phyloP scores from a whole-genome alignment of 1,140 invertebrate species.

The Drosophila kepulauana region DNA sequence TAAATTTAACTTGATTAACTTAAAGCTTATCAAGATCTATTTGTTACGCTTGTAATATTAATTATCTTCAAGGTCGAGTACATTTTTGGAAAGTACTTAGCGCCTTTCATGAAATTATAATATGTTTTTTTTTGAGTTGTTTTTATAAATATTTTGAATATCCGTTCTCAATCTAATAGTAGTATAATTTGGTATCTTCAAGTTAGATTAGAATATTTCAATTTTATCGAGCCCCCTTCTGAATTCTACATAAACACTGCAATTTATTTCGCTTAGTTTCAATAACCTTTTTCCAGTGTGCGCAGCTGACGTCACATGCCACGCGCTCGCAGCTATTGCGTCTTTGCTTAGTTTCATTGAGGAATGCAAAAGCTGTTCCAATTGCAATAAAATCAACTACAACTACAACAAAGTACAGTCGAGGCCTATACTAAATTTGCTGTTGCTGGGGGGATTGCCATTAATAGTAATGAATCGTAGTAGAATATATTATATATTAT shows the following conservation, averaged over 20 bases:
- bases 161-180: too few species aligned
- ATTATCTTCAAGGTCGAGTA: too few species aligned
- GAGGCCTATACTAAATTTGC: not conserved
- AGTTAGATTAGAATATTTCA: too few species aligned
- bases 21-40: too few species aligned
- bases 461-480: not conserved
- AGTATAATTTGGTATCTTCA: too few species aligned
- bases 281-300: constrained; percentile 32
- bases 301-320: constrained; percentile 35
- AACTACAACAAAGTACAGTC: constrained; percentile 1
- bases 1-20: too few species aligned
- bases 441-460: constrained; percentile 20
- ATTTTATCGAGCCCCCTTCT: not conserved
- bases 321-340: constrained; percentile 48
- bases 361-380: constrained; percentile 16
- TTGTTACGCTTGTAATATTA: too few species aligned
- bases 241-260: not conserved
- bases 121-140: too few species aligned
- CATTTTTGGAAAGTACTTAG: too few species aligned
- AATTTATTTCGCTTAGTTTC: not conserved
- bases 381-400: constrained; percentile 20
- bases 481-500: not conserved
- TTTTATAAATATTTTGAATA: not conserved
- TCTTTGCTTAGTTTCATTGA: constrained; percentile 37
- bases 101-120: too few species aligned